phyloP scores from a whole-genome alignment of 2,888 invertebrate species.

The Acutogordius australiensis region DNA sequence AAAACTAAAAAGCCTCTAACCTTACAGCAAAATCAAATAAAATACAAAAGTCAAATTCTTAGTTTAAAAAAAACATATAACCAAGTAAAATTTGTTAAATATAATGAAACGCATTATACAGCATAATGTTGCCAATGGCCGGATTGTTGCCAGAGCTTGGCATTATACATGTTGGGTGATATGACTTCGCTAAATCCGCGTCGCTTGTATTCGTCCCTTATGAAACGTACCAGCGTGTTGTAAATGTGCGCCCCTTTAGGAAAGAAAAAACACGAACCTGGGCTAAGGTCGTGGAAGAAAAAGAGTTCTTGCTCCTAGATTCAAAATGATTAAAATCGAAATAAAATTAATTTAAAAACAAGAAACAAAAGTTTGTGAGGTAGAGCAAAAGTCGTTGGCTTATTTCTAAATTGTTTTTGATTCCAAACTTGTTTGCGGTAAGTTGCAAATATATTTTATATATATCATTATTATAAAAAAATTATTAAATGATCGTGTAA shows the following conservation, averaged over 20 bases:
- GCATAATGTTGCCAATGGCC: slow-evolving; percentile 95
- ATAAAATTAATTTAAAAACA: background rate
- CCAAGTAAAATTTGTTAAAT: no score
- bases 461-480: no score
- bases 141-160: slow-evolving; percentile 78
- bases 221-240: slow-evolving; percentile 60
- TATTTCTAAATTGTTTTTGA: no score
- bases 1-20: no score
- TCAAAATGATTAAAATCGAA: no score
- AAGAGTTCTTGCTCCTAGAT: slow-evolving; percentile 77
- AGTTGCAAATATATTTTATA: no score
- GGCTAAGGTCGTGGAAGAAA: slow-evolving; percentile 90
- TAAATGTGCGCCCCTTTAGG: slow-evolving; percentile 86
- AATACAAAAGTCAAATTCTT: no score
- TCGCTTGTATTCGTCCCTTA: slow-evolving; percentile 28
- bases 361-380: background rate
- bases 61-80: no score
- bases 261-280: slow-evolving; percentile 90
- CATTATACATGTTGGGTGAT: slow-evolving; percentile 75
- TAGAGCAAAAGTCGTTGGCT: background rate
- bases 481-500: no score
- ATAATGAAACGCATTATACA: background rate
- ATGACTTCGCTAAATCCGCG: slow-evolving; percentile 34
- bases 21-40: no score
- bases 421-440: no score